Base-by-base conservation (phyloP, 2,113 vertebrate species). In the Motacilla tschutschensis region DNA sequence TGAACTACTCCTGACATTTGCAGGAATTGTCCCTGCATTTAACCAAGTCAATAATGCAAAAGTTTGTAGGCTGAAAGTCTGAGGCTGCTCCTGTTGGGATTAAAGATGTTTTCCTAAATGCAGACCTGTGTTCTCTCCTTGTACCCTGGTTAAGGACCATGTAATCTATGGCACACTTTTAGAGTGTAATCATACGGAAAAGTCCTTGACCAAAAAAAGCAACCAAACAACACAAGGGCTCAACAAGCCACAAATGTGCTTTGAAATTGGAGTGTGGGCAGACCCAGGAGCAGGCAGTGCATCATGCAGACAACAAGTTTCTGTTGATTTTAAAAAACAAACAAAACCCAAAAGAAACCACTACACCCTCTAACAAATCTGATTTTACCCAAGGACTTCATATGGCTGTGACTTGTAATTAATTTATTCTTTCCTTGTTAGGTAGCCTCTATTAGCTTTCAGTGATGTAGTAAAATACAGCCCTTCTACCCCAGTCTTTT, bases 131-230 rank as follows among this genome's bases (percentile, higher is more conserved):
- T 89, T 92, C 20, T 83, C 26, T 83, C 43, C 77, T 89, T 87
- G 89, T 94, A 93, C 67, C 83, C 69, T 69, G 77, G 65, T 75
- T 79, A 71, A 36, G 48, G 70, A 83, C 79, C 13, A 3, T 93
- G 89, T 92, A 92, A 94, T 91, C 87, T 78, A 60, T 40, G 85
- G 70, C 85, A 94, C 58, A 25, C 69, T 89, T 85, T 59, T 53
- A 62, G 65, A 36, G 57, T 54, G 66, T 85, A 93, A 91, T 89
- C 80, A 80, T 57, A 85, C 2, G 8, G 87, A 93, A 85, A 93
- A 83, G 41, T 67, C 60, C 36, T 74, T 4, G 3, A 73, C 62
- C 77, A 83, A 85, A 78, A 93, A 87, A 89, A 78, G 62, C 77
- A 75, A 58, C 48, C 29, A 83, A 89, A 59, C n/a, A 81, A 40